Percentiles rank a stretch among this genome's conserved stretches.
These are phyloP conservation scores for Setipinna tenuifilis DNA, from an alignment of 2,797 vertebrate species.

Conservation along the genomic window DNA sequence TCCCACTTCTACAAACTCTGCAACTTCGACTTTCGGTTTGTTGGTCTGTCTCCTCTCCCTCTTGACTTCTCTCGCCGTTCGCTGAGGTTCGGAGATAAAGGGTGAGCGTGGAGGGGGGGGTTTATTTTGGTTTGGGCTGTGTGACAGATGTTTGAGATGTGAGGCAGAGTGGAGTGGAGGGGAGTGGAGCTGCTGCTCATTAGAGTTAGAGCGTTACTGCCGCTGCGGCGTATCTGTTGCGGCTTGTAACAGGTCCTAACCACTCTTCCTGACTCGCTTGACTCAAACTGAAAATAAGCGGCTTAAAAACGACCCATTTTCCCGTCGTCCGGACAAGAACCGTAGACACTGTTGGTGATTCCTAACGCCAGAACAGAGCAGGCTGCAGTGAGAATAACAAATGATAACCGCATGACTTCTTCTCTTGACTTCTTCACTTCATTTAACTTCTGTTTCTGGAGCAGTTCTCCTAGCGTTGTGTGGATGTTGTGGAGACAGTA, in stretches of 20 bases:
- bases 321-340: background rate
- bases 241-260: background rate
- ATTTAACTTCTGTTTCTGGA: background rate
- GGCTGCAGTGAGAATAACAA: background rate
- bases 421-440: no score
- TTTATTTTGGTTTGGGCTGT: background rate
- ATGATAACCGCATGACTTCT: background rate
- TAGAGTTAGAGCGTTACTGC: background rate
- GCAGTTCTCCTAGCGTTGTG: background rate
- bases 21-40: background rate
- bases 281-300: background rate
- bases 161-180: background rate
- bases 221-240: background rate
- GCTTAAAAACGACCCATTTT: background rate
- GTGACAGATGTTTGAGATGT: background rate
- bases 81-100: background rate
- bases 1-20: background rate
- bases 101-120: background rate
- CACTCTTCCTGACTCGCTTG: background rate
- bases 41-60: background rate
- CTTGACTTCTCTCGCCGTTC: background rate
- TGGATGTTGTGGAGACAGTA: background rate
- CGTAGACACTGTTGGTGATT: background rate
- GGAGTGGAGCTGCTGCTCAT: conserved; percentile 19
- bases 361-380: background rate